Evolutionary conservation across 92 coral and sea anemone species (phyloP).

Genomic region (Bergia puertoricense): DNA sequence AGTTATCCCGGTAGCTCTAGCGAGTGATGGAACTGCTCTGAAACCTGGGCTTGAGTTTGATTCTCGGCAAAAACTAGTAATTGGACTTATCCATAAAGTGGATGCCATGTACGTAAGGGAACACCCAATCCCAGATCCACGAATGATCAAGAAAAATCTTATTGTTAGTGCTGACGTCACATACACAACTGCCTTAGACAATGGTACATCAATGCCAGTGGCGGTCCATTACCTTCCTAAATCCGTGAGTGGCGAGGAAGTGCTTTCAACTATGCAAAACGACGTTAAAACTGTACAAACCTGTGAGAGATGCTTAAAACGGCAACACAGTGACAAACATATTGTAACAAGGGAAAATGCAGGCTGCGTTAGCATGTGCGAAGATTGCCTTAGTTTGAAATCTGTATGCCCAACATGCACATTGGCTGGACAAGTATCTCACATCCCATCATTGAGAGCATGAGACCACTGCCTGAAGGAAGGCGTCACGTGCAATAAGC

Average conservation of each 20-base stretch:
- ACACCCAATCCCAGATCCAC: conserved; percentile 52
- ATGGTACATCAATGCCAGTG: conserved; percentile 55
- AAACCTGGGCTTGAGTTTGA: conserved; percentile 60
- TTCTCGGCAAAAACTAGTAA: conserved; percentile 49
- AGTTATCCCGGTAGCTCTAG: conserved; percentile 44
- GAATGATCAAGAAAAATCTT: conserved; percentile 43
- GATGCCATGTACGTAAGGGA: conserved; percentile 33
- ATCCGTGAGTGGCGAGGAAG: conserved; percentile 22
- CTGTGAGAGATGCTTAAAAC: conserved; percentile 22
- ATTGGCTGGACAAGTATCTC: conserved; percentile 30
- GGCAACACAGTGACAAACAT: conserved; percentile 23
- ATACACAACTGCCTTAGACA: conserved; percentile 43
- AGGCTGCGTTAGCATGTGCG: conserved; percentile 4
- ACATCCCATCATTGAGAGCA: conserved; percentile 34
- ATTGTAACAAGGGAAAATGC: conserved; percentile 32
- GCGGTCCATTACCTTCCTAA: conserved; percentile 54
- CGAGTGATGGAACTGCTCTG: conserved; percentile 58
- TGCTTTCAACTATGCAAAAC: conserved; percentile 31
- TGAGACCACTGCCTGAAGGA: conserved; percentile 13
- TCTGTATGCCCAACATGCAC: conserved; percentile 25
- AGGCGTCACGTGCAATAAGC: conserved; percentile 7
- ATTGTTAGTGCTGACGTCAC: conserved; percentile 53
- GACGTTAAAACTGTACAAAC: conserved; percentile 14
- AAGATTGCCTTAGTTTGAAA: not conserved
- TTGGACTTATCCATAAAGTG: conserved; percentile 49